Evolutionary conservation across 2,113 vertebrate genomes (phyloP).

Genomic region (Saguinus imperator): DNA sequence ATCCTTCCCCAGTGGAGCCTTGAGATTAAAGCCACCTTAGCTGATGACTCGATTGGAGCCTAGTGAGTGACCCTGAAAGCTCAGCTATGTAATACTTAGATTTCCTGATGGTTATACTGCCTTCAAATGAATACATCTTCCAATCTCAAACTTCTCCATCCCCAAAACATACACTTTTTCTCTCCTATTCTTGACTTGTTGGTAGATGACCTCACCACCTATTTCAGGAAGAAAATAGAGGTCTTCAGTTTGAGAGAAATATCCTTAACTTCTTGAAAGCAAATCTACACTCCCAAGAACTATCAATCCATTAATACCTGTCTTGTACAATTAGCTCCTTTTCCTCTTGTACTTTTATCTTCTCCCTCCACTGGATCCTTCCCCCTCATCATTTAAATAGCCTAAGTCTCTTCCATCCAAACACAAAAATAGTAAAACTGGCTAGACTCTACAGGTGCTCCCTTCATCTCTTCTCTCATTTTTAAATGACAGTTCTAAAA

Average conservation of each 20-base stretch:
- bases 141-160: neutral
- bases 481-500: neutral
- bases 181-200: neutral
- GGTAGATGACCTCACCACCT: neutral
- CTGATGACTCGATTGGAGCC: neutral
- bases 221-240: neutral
- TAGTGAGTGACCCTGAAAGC: neutral
- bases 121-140: neutral
- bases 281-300: neutral
- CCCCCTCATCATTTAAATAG: neutral
- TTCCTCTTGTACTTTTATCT: neutral
- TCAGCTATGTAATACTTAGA: neutral
- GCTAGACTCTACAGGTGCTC: neutral
- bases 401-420: neutral
- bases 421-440: slow-evolving; percentile 9
- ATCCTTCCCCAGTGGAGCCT: neutral
- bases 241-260: neutral
- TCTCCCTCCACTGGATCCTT: neutral
- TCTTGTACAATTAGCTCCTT: neutral
- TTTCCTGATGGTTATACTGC: neutral
- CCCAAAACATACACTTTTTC: neutral
- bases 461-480: neutral
- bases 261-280: neutral
- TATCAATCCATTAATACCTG: neutral
- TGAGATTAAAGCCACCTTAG: neutral